Conservation (phyloP, 2,113 vertebrate genomes). For the Vulpes vulpes region DNA sequence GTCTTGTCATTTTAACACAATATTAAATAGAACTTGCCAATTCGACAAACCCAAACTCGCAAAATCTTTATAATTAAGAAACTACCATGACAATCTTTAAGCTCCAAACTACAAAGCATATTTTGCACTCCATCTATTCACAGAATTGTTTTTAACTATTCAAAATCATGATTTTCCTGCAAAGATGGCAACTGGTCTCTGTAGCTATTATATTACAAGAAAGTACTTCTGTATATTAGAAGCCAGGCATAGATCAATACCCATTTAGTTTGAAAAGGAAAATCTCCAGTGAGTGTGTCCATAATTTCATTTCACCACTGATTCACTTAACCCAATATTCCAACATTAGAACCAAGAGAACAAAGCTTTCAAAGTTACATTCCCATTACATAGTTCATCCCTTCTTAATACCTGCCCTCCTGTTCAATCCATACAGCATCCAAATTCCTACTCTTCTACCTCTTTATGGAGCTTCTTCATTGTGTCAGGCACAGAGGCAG, state of each 20-base stretch:
- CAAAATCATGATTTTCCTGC: not conserved
- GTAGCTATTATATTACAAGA: not conserved
- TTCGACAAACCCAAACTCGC: not conserved
- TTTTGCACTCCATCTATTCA: not conserved
- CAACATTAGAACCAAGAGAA: constrained; percentile 12
- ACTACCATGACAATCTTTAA: not conserved
- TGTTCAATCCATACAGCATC: not conserved
- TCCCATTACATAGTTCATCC: not conserved
- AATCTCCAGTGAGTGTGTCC: not conserved
- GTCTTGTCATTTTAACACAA: not conserved
- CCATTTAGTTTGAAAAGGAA: not conserved
- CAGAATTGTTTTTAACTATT: not conserved
- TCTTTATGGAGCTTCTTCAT: not conserved
- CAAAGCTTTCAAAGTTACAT: not conserved
- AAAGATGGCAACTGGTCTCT: not conserved
- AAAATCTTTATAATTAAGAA: not conserved
- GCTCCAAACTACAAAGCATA: not conserved
- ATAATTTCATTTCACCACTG: not conserved
- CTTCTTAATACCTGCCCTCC: not conserved
- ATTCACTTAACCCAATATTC: not conserved
- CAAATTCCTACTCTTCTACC: not conserved
- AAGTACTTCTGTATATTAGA: not conserved
- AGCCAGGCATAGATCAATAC: not conserved
- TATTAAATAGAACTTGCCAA: not conserved
- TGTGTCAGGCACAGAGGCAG: not conserved